Base-by-base conservation (phyloP, 2,797 vertebrate genomes). In the Schizopygopsis pylzovi region DNA sequence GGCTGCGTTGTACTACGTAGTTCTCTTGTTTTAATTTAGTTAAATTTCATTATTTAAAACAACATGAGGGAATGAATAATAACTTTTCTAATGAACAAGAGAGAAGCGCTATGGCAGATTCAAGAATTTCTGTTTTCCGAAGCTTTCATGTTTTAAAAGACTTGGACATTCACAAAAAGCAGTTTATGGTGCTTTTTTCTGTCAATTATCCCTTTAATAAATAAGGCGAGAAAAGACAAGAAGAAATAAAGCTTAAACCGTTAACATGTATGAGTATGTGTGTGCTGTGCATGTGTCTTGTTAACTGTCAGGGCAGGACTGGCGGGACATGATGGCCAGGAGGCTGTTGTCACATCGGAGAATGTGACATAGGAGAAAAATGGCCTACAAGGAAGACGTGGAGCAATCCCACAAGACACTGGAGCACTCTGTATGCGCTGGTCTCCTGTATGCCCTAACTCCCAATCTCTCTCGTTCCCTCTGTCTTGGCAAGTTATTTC, bases 331-430 rank as follows among this genome's bases (percentile, higher is more conserved):
- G 49, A 83, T 82, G 83, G 77, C 85, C 25, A 43, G 76, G 63
- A 87, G 87, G 79, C 82, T 83, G 68, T 86, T 90, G 86, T 91
- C 90, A 90, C 88, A 89, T 90, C 77, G 82, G 73, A 75, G 70
- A 87, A 89, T 77, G 54, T 86, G 82, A 85, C 86, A 86, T 63
- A 79, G 82, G 72, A 77, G 81, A 63, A 80, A 83, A 87, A 72
- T 86, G 84, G 70, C 84, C 88, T 89, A 47, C 22, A 45, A 86
- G 88, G 82, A 28, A 84, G 56, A 22, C 22, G 65, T 59, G 78
- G 33, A 84, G 84, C 86, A 54, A 73, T 87, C 84, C 84, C 86
- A 83, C 68, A 86, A 88, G 47, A 61, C 86, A 81, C 49, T 54
- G 82, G 84, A 85, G 70, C 75, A 25, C 71, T 77, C 33, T 18